Evolutionary conservation across 2,797 vertebrate genomes (phyloP).

Genomic region (Bothrops alternatus): DNA sequence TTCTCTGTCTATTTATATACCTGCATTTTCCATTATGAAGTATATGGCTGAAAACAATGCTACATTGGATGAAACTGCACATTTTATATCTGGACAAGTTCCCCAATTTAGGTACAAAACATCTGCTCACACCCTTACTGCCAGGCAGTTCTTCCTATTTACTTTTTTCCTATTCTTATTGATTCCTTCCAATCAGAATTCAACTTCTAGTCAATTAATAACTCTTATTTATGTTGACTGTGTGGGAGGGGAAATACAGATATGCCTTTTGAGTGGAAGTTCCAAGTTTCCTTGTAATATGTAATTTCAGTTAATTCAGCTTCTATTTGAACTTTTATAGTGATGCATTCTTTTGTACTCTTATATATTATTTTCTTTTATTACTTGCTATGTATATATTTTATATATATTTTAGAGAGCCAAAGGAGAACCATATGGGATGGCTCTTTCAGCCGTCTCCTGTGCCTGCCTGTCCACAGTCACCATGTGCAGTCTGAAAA

Average conservation of each 20-base stretch:
- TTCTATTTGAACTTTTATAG: background rate
- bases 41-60: background rate
- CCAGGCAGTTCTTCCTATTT: background rate
- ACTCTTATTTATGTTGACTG: background rate
- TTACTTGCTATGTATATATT: background rate
- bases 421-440: background rate
- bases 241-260: background rate
- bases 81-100: background rate
- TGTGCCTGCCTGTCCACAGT: no score
- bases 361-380: background rate
- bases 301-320: background rate
- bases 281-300: background rate
- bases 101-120: background rate
- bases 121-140: background rate
- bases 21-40: background rate
- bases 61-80: background rate
- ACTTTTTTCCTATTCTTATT: background rate
- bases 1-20: background rate
- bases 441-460: no score
- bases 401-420: background rate
- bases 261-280: background rate
- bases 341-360: background rate
- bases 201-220: background rate
- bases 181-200: background rate
- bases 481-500: no score